A percentile compares a stretch with the other conserved stretches of the same genome.
These are phyloP conservation scores for Botia almorhae DNA, from an alignment of 2,797 vertebrate genomes.

Conservation along the genomic window DNA sequence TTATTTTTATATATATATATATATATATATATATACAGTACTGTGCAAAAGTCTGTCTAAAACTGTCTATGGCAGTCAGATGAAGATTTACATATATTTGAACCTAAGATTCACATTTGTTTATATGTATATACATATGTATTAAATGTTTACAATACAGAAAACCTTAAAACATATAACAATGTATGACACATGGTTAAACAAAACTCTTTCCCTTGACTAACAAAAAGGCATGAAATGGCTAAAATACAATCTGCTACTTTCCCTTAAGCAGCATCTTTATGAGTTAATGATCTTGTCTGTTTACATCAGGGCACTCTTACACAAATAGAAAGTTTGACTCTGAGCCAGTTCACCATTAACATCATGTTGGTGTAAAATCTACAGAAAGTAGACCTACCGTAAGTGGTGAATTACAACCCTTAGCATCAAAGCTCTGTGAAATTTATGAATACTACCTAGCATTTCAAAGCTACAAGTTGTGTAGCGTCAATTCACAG, in stretches of 20 bases:
- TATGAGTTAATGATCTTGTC: constrained; percentile 22
- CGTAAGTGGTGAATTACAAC: constrained; percentile 5
- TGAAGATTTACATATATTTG: no score
- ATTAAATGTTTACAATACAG: neutral
- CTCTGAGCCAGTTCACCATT: constrained; percentile 1
- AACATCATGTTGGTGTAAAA: constrained; percentile 7
- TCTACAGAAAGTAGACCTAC: neutral
- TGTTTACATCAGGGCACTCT: constrained; percentile 26
- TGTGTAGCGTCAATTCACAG: neutral
- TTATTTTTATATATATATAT: neutral
- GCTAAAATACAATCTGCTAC: neutral
- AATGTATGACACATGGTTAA: neutral
- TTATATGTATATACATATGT: neutral
- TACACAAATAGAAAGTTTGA: constrained; percentile 17
- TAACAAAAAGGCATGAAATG: constrained; percentile 1
- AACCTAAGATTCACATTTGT: neutral
- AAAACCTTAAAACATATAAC: neutral
- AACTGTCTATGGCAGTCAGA: no score
- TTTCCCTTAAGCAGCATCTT: constrained; percentile 1
- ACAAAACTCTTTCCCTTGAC: neutral
- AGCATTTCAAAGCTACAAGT: neutral
- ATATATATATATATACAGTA: neutral
- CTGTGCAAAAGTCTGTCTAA: neutral
- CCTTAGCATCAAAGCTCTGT: neutral
- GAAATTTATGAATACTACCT: constrained; percentile 11